phyloP scores from a whole-genome alignment of 2,888 invertebrate genomes.

The Odontocolon sp. region DNA sequence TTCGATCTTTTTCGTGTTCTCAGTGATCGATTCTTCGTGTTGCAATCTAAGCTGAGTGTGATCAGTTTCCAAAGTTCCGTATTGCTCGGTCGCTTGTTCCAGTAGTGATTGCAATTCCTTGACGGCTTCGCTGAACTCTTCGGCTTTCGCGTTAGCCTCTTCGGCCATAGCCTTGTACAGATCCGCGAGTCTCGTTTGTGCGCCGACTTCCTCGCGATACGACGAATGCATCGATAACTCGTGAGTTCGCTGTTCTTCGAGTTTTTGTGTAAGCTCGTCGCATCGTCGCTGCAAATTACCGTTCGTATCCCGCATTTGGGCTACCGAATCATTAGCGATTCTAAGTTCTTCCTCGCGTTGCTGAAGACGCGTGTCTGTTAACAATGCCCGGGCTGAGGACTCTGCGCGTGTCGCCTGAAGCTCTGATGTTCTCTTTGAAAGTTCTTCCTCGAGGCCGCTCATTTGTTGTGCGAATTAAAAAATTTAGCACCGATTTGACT shows the following conservation, averaged over 20 bases:
- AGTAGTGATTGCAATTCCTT: constrained; percentile 88
- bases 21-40: constrained; percentile 86
- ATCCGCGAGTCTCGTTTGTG: constrained; percentile 92
- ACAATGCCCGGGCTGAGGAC: constrained; percentile 85
- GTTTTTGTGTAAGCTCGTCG: constrained; percentile 85
- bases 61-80: constrained; percentile 90
- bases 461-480: constrained; percentile 92
- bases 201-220: constrained; percentile 91
- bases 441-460: constrained; percentile 88
- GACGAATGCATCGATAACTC: constrained; percentile 80
- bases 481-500: too few relatives aligned
- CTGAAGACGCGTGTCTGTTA: constrained; percentile 88
- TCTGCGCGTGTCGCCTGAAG: constrained; percentile 89
- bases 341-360: constrained; percentile 91
- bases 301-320: constrained; percentile 87
- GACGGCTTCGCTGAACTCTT: constrained; percentile 89
- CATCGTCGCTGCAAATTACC: constrained; percentile 88
- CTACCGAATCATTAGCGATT: constrained; percentile 87
- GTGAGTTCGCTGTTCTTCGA: constrained; percentile 81
- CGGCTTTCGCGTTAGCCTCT: constrained; percentile 89
- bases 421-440: constrained; percentile 90
- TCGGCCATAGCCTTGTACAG: constrained; percentile 91
- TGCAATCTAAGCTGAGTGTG: constrained; percentile 85
- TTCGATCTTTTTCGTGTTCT: constrained; percentile 87
- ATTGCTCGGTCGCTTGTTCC: constrained; percentile 90